A percentile compares a stretch with the other conserved stretches of the same genome.
These are phyloP conservation scores for Drosophila tristis DNA, from an alignment of 1,140 invertebrate species.

Conservation along the genomic window DNA sequence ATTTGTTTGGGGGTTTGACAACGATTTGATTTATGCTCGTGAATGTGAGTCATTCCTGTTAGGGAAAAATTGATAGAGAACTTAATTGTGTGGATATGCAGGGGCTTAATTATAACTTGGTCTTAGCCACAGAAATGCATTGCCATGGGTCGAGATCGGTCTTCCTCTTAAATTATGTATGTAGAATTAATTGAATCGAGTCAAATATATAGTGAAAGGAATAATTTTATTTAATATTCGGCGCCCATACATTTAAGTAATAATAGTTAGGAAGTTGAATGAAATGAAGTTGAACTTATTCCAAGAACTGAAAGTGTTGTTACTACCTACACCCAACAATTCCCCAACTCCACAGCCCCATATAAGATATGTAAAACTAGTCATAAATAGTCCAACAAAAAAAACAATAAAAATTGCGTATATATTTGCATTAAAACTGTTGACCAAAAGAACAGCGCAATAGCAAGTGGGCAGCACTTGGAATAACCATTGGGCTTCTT, in stretches of 20 bases:
- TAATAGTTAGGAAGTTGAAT: conserved; percentile 5
- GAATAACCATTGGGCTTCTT: conserved; percentile 1
- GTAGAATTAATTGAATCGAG: too few relatives aligned
- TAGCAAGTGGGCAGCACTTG: too few relatives aligned
- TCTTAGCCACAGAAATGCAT: too few relatives aligned
- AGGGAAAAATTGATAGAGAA: not conserved
- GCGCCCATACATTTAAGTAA: conserved; percentile 3
- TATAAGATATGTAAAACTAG: conserved; percentile 40
- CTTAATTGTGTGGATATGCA: too few relatives aligned
- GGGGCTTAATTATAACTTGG: too few relatives aligned
- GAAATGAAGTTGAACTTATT: conserved; percentile 24
- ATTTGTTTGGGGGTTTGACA: conserved; percentile 27
- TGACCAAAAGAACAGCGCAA: conserved; percentile 35
- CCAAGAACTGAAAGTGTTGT: conserved; percentile 48
- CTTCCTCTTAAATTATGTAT: too few relatives aligned
- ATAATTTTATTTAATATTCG: conserved; percentile 1
- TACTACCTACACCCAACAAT: conserved; percentile 33
- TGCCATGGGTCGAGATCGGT: too few relatives aligned
- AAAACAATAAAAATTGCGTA: conserved; percentile 55
- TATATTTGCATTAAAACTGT: conserved; percentile 79
- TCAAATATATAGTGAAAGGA: conserved; percentile 4
- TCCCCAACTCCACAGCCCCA: not conserved
- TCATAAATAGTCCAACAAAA: conserved; percentile 60
- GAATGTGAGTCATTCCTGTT: conserved; percentile 17
- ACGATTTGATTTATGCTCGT: conserved; percentile 8